phyloP scores from a whole-genome alignment of 2,888 invertebrate species.

The Dastarcus helophoroides region DNA sequence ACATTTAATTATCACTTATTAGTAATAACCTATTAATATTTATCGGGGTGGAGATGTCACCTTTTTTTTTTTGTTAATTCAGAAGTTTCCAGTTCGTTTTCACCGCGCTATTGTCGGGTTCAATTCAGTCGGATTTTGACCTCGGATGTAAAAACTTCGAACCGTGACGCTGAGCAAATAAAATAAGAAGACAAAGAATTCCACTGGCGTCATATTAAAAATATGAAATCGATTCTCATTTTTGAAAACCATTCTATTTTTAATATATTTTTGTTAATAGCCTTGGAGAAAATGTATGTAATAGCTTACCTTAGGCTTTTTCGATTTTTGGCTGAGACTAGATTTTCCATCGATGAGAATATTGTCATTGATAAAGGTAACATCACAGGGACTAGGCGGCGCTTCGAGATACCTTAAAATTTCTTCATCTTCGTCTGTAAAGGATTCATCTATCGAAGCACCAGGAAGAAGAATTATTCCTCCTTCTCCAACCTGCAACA shows the following conservation, averaged over 20 bases:
- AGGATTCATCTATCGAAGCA: slow-evolving; percentile 47
- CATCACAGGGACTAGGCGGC: slow-evolving; percentile 71
- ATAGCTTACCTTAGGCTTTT: slow-evolving; percentile 13
- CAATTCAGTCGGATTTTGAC: too few species aligned
- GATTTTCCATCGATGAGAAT: slow-evolving; percentile 83
- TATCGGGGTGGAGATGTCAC: too few species aligned
- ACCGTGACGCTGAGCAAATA: too few species aligned
- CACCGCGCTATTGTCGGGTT: too few species aligned
- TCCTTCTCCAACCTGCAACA: slow-evolving; percentile 11
- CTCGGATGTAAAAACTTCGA: too few species aligned
- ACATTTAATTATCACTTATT: too few species aligned
- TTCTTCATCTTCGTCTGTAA: slow-evolving; percentile 50
- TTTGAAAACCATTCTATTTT: slow-evolving; percentile 1
- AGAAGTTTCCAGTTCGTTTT: too few species aligned
- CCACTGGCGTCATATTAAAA: too few species aligned
- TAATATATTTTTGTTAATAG: neutral
- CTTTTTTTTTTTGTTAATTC: too few species aligned
- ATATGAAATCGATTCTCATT: neutral
- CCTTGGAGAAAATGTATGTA: neutral
- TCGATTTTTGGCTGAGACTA: slow-evolving; percentile 48
- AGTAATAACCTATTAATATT: too few species aligned
- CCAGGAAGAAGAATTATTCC: slow-evolving; percentile 50
- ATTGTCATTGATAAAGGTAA: slow-evolving; percentile 78
- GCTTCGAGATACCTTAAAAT: slow-evolving; percentile 44
- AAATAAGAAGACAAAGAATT: too few species aligned